Conservation (phyloP, 2,113 vertebrate genomes). For the Montifringilla adamsi region DNA sequence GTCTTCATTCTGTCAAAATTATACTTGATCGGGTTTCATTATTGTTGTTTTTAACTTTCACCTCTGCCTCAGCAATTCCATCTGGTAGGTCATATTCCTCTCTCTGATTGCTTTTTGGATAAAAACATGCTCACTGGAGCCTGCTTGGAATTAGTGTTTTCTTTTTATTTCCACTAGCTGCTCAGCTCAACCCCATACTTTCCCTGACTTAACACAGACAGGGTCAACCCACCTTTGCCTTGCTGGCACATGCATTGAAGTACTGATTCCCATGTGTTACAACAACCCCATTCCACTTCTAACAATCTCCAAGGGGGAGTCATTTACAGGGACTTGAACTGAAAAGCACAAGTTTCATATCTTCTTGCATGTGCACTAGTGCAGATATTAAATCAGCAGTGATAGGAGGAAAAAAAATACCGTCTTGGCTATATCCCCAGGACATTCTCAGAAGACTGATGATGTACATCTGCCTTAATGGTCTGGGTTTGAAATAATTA, state of each 20-base stretch:
- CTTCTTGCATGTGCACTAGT: neutral
- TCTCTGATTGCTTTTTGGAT: conserved; percentile 67
- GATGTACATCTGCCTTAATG: conserved; percentile 22
- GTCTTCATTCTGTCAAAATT: conserved; percentile 48
- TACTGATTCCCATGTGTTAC: conserved; percentile 7
- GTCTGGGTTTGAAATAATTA: conserved; percentile 25
- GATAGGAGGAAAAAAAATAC: neutral
- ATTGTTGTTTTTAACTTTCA: conserved; percentile 57
- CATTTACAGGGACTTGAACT: conserved; percentile 24
- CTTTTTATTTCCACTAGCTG: conserved; percentile 55
- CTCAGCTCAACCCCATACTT: neutral
- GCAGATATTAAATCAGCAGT: conserved; percentile 31
- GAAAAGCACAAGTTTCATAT: neutral
- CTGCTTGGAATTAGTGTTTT: conserved; percentile 67
- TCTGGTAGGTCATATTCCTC: conserved; percentile 63
- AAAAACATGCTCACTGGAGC: conserved; percentile 59
- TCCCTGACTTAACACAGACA: neutral
- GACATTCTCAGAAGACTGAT: conserved; percentile 49
- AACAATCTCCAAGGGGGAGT: neutral
- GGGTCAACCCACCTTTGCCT: conserved; percentile 55
- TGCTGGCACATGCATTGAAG: neutral
- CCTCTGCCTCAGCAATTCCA: conserved; percentile 59
- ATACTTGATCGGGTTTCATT: conserved; percentile 17
- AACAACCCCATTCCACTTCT: conserved; percentile 23
- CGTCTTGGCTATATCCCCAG: conserved; percentile 22